These are phyloP conservation scores for Mionectes olivaceus DNA, from an alignment of 2,797 vertebrate species.

Conservation along the genomic window DNA sequence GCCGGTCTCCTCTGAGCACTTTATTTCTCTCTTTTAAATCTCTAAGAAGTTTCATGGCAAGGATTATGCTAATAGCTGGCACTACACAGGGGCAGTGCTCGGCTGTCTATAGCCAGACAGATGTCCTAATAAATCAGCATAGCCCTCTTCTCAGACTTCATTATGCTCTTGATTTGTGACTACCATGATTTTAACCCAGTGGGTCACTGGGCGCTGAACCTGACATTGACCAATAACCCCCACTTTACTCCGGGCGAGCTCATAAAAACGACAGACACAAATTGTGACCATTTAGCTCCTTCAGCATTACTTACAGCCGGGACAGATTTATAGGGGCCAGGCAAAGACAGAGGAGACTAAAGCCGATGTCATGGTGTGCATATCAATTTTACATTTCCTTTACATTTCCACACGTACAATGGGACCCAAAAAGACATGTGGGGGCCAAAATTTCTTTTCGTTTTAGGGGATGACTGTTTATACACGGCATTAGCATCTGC, in stretches of 20 bases:
- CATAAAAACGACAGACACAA: slow-evolving; percentile 60
- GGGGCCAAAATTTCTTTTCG: slow-evolving; percentile 40
- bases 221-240: slow-evolving; percentile 67
- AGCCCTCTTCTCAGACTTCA: slow-evolving; percentile 66
- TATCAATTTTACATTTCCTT: slow-evolving; percentile 65
- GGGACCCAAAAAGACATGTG: slow-evolving; percentile 6
- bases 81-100: not conserved
- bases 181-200: slow-evolving; percentile 35
- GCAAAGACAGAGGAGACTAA: slow-evolving; percentile 34
- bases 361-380: slow-evolving; percentile 26
- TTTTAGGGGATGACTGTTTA: slow-evolving; percentile 58
- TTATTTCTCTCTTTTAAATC: slow-evolving; percentile 39
- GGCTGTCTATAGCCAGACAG: slow-evolving; percentile 66
- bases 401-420: slow-evolving; percentile 31
- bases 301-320: slow-evolving; percentile 35
- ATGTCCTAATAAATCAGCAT: slow-evolving; percentile 70
- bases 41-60: not conserved
- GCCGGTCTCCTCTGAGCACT: slow-evolving; percentile 25
- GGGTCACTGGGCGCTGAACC: slow-evolving; percentile 59
- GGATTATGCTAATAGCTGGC: slow-evolving; percentile 64
- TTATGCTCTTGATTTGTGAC: slow-evolving; percentile 68
- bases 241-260: slow-evolving; percentile 12
- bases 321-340: slow-evolving; percentile 54
- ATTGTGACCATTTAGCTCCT: slow-evolving; percentile 58
- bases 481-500: slow-evolving; percentile 60